Base-by-base conservation (phyloP, 2,113 vertebrate genomes). In the Amphilophus citrinellus region DNA sequence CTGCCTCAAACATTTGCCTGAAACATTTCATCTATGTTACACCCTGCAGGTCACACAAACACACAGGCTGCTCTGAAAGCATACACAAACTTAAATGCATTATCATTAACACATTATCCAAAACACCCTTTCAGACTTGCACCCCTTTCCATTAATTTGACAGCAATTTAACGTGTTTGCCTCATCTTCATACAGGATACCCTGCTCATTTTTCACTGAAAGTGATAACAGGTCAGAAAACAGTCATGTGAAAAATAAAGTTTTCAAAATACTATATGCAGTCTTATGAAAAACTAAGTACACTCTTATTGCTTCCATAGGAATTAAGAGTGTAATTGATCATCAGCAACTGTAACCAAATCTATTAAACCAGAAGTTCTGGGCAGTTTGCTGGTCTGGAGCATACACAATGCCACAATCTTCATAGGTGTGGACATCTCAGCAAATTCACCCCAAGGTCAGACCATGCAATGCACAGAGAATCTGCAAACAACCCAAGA, bases 31-130 rank as follows among this genome's bases (percentile, higher is more conserved):
- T 73, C 84, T 76, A 35, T 37, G 44, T 60, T 68, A 62, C 80
- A 50, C 30, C 85, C 84, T 32, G 77, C 76, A 82, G 88, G 66
- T 77, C 83, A 56, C 58, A 61, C 42, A 66, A 57, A 79, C 79
- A 84, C 22, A 76, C 37, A 68, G 1, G 13, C 32, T 75, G 60
- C 24, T 63, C 50, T 80, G 50, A 32, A 79, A 65, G 32, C 73
- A 77, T 30, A 71, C 14, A 61, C 22, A 62, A 57, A 65, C 79
- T 85, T 30, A 57, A 22, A 84, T 63, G 56, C 53, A 84, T 37
- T 65, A 62, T 61, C 76, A 87, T 87, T 27, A 35, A 79, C 58
- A 80, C 56, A 60, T 79, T 68, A 84, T 79, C 91, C 14, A 24
- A 60, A 68, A 32, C 10, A 44, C 30, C 47, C 30, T 27, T 44